Evolutionary conservation across 1,140 invertebrate genomes (phyloP), one percentile per base, ranked within the genome.

Genomic region (Maniola jurtina): DNA sequence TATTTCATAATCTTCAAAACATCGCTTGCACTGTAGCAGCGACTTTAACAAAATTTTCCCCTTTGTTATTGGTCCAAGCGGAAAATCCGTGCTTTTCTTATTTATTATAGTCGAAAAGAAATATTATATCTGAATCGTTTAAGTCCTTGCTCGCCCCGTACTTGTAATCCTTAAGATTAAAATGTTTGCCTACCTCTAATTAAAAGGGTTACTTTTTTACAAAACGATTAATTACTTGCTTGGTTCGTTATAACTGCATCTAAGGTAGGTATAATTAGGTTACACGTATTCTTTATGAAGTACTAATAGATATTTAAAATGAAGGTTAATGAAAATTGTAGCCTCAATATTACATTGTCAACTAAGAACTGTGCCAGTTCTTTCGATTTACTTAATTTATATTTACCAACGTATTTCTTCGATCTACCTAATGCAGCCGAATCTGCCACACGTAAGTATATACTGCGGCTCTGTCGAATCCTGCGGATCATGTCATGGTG

Each of bases 51-150:
- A 61, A 73, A 55, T 48, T 69, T 72, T 76, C 71, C 81, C 81
- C 76, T 73, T 77, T 75, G 70, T 60, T 69, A 64, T 68, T 73
- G 71, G 59, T 64, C 50, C 40, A 62, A 61, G 65, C 66, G 67
- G 68, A 61, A 73, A 78, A 76, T 77, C 70, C 75, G 82, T 85
- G 80, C 81, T 81, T 83, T 87, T 80, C 79, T 84, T 84, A 86
- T 90, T 88, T 87, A 83, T 87, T 83, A 82, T 71, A 82, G 76
- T 78, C 66, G 40, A 76, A 45, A 88, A 90, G 85, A 89, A 89
- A 85, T 89, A 88, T 90, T 89, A 84, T 76, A 82, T 84, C 75
- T 80, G 84, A 88, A 90, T 90, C 85, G 79, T 84, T 89, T 89
- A 89, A 90, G 86, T 89, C 88, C 77, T 86, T 90, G 81, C 77